These are phyloP conservation scores for Notothenia coriiceps DNA, from an alignment of 2,113 vertebrate species.

Conservation along the genomic window DNA sequence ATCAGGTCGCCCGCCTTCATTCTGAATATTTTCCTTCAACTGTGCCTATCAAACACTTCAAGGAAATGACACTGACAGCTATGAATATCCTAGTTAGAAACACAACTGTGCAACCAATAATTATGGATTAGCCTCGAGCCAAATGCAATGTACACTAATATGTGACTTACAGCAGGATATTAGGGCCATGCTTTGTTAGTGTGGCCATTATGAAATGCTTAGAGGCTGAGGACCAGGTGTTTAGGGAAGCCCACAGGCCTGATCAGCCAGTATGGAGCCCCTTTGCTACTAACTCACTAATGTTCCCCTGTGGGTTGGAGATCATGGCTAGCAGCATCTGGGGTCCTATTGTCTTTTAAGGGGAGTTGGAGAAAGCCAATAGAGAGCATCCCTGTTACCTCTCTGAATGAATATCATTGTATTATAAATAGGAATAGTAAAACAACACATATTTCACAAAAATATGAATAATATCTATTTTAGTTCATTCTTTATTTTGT, in stretches of 20 bases:
- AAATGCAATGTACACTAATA: slow-evolving; percentile 47
- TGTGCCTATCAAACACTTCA: slow-evolving; percentile 30
- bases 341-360: slow-evolving; percentile 44
- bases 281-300: slow-evolving; percentile 41
- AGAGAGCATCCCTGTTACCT: slow-evolving; percentile 19
- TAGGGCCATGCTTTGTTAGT: slow-evolving; percentile 61
- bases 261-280: slow-evolving; percentile 51
- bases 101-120: slow-evolving; percentile 21
- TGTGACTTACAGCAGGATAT: slow-evolving; percentile 31
- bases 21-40: slow-evolving; percentile 26
- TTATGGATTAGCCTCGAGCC: slow-evolving; percentile 45
- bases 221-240: slow-evolving; percentile 72
- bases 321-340: slow-evolving; percentile 73
- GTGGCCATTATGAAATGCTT: slow-evolving; percentile 58
- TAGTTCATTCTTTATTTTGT: slow-evolving; percentile 10
- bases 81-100: slow-evolving; percentile 27
- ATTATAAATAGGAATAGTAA: slow-evolving; percentile 6
- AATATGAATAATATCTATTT: neutral
- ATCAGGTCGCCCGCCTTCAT: slow-evolving; percentile 32
- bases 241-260: slow-evolving; percentile 40
- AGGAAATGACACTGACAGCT: slow-evolving; percentile 49
- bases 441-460: neutral
- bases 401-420: slow-evolving; percentile 13
- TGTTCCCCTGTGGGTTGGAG: slow-evolving; percentile 70
- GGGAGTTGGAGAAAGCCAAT: slow-evolving; percentile 1